These are phyloP conservation scores for Myiotriccus ornatus DNA, from an alignment of 2,797 vertebrate genomes.

Conservation along the genomic window DNA sequence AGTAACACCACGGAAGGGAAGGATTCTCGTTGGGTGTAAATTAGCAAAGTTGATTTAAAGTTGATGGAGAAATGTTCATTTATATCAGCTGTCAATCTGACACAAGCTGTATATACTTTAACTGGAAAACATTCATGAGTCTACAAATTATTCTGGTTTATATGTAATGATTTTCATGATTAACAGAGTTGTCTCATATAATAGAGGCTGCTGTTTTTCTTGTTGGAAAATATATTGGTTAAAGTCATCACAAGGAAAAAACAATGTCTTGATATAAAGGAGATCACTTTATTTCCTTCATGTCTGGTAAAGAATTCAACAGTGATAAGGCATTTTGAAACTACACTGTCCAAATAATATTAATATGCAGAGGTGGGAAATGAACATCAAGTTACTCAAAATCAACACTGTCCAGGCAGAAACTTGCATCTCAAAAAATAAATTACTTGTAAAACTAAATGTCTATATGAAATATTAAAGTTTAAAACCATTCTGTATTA, in stretches of 20 bases:
- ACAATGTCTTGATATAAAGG: conserved; percentile 5
- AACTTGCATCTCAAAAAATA: conserved; percentile 67
- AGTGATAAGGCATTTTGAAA: conserved; percentile 29
- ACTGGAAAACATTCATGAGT: neutral
- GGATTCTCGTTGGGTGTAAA: neutral
- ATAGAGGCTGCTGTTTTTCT: neutral
- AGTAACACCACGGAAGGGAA: neutral
- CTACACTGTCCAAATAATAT: conserved; percentile 19
- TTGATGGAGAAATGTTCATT: neutral
- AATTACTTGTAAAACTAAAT: conserved; percentile 71
- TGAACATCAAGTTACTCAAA: conserved; percentile 59
- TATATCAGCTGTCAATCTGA: neutral
- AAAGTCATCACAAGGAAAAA: neutral
- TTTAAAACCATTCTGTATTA: conserved; percentile 66
- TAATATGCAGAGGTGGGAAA: conserved; percentile 52
- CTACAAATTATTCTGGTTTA: neutral
- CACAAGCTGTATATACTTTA: neutral
- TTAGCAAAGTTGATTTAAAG: neutral
- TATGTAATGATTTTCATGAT: conserved; percentile 5
- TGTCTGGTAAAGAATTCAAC: neutral
- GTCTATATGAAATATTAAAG: conserved; percentile 75
- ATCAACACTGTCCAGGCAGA: conserved; percentile 63
- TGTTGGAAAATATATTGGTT: conserved; percentile 17
- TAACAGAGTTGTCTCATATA: neutral
- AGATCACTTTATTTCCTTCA: conserved; percentile 37